phyloP scores from a whole-genome alignment of 2,113 vertebrate genomes.

The Cepphus grylle region DNA sequence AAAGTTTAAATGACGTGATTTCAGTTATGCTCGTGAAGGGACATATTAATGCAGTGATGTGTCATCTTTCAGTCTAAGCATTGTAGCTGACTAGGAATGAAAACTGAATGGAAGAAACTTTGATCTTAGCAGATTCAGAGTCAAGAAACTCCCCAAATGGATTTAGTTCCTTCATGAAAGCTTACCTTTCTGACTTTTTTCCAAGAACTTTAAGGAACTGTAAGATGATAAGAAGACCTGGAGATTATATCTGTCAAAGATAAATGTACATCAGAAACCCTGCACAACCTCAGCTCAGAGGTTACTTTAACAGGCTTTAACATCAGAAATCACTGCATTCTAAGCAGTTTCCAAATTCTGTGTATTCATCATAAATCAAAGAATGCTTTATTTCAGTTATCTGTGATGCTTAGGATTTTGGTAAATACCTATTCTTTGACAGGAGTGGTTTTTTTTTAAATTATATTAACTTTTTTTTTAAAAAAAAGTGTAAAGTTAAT shows the following conservation, averaged over 20 bases:
- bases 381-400: not conserved
- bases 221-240: not conserved
- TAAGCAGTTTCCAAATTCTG: not conserved
- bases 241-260: conserved; percentile 19
- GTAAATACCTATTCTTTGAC: not conserved
- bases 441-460: fast-evolving
- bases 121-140: not conserved
- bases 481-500: not conserved
- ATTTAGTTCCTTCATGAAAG: not conserved
- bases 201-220: not conserved
- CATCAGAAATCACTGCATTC: not conserved
- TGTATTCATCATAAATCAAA: not conserved
- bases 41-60: not conserved
- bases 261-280: not conserved
- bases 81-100: not conserved
- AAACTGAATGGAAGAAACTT: not conserved
- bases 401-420: not conserved
- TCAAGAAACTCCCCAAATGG: not conserved
- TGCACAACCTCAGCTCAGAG: not conserved
- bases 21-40: not conserved
- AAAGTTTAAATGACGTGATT: not conserved
- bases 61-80: not conserved
- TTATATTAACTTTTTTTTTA: not conserved
- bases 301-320: not conserved
- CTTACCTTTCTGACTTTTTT: not conserved